Base-by-base conservation (phyloP, 2,888 invertebrate genomes). In the Ptychoptera contaminata region DNA sequence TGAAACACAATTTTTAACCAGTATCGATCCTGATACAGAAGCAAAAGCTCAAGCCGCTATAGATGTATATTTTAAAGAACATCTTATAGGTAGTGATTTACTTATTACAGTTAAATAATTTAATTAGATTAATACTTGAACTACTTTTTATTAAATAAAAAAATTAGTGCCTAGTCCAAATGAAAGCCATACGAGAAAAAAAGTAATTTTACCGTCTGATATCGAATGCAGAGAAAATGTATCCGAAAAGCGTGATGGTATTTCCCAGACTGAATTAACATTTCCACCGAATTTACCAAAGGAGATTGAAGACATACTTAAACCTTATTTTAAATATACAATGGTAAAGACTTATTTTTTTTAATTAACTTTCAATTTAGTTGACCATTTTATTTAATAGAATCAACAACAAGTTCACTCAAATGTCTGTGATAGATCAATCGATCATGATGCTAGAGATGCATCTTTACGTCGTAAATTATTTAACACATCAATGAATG, bases 31-130 rank as follows among this genome's bases (percentile, higher is more conserved):
- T 0, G 72, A 72, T 35, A 56, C 69, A 23, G 79, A 79, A 55
- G 67, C 67, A 1, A 64, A 70, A 50, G 74, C 74, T 1, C 79
- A 79, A 57, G 69, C 72, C 43, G 76, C 74, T 35, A 79, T 79
- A 29, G 70, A 60, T 48, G 55, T 60, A 1, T 66, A 61, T 43
- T 66, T 66, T 37, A 63, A 61, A 48, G 63, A 66, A 16, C 59
- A 63, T 10, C 57, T 59, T 48, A 60, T 61, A 37, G 23, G 23
- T 23, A n/a, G n/a, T n/a, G n/a, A n/a, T n/a, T n/a, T n/a, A n/a
- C n/a, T n/a, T n/a, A 39, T 38, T 44, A 12, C 14, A 30, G 15
- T n/a, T 34, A 29, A 14, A 32, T 41, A 14, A 31, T 31, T 31
- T 5, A 5, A 30, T n/a, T 23, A 23, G 3, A 23, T 23, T 5